Evolutionary conservation across 1,140 invertebrate genomes (phyloP).

Genomic region (Octopus sinensis): DNA sequence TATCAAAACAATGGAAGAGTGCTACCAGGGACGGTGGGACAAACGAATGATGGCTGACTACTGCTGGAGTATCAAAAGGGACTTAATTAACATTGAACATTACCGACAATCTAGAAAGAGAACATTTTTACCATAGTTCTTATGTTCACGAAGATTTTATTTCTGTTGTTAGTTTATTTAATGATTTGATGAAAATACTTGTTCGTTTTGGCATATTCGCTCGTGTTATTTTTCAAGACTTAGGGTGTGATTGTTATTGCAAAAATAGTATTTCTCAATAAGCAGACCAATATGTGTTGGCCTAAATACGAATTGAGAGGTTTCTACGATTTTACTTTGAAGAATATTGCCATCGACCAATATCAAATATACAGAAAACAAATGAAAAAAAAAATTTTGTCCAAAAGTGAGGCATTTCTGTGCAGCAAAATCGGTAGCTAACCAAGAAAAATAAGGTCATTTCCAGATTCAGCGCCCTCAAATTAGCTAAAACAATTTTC

Average conservation of each 20-base stretch:
- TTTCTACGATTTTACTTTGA: background rate
- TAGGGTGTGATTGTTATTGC: background rate
- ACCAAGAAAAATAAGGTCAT: too few species aligned
- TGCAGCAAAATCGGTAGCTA: too few species aligned
- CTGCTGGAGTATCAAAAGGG: background rate
- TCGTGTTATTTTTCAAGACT: background rate
- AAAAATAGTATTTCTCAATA: background rate
- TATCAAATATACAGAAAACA: too few species aligned
- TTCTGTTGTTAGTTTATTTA: background rate
- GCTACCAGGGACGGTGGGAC: background rate
- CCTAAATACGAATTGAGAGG: background rate
- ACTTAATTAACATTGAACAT: background rate
- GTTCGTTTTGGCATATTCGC: background rate
- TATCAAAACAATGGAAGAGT: background rate
- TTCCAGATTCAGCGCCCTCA: too few species aligned
- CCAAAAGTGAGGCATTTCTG: too few species aligned
- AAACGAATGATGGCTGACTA: constrained; percentile 1
- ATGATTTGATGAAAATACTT: background rate
- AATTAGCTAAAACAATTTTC: too few species aligned
- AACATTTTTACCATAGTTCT: background rate
- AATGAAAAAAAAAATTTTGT: too few species aligned
- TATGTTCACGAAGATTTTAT: background rate
- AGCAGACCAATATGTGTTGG: background rate
- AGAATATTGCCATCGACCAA: too few species aligned
- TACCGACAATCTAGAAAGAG: background rate